Percentiles rank a stretch among this genome's conserved stretches.
These are phyloP conservation scores for Fabriciana adippe DNA, from an alignment of 2,888 invertebrate species.

Conservation along the genomic window DNA sequence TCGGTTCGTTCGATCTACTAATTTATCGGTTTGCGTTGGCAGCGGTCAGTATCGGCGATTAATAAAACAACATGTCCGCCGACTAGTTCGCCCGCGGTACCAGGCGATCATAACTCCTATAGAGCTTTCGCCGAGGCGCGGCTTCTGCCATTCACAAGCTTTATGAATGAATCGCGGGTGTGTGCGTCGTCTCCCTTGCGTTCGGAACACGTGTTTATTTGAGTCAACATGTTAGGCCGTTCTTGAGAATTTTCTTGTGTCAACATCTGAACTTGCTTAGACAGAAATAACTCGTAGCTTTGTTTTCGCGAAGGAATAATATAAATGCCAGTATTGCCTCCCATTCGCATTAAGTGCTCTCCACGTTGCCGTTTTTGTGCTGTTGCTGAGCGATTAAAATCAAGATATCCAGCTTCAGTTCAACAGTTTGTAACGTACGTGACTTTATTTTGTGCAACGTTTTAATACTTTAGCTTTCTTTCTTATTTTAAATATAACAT, in stretches of 20 bases:
- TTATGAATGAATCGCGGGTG: constrained; percentile 65
- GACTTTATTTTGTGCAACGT: neutral
- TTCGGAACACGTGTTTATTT: constrained; percentile 72
- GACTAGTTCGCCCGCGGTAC: constrained; percentile 65
- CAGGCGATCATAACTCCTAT: constrained; percentile 64
- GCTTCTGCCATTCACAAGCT: constrained; percentile 58
- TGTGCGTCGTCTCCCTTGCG: constrained; percentile 58
- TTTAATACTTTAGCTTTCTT: constrained; percentile 3
- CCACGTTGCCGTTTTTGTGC: constrained; percentile 28
- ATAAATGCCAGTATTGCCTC: constrained; percentile 39
- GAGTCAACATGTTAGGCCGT: constrained; percentile 73
- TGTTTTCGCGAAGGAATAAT: constrained; percentile 64
- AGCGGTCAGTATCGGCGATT: constrained; percentile 50
- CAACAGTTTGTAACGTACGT: constrained; percentile 2
- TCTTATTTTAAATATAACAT: too few relatives aligned
- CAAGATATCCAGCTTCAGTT: constrained; percentile 15
- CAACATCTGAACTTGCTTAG: constrained; percentile 69
- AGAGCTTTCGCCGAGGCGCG: constrained; percentile 63
- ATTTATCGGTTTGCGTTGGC: constrained; percentile 40
- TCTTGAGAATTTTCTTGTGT: constrained; percentile 80
- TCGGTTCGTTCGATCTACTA: constrained; percentile 32
- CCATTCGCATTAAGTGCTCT: constrained; percentile 28
- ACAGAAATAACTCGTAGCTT: constrained; percentile 75
- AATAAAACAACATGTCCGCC: constrained; percentile 72
- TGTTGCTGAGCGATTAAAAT: constrained; percentile 27